Base-by-base conservation (phyloP, 1,140 invertebrate genomes). In the Camponotus vicinus region DNA sequence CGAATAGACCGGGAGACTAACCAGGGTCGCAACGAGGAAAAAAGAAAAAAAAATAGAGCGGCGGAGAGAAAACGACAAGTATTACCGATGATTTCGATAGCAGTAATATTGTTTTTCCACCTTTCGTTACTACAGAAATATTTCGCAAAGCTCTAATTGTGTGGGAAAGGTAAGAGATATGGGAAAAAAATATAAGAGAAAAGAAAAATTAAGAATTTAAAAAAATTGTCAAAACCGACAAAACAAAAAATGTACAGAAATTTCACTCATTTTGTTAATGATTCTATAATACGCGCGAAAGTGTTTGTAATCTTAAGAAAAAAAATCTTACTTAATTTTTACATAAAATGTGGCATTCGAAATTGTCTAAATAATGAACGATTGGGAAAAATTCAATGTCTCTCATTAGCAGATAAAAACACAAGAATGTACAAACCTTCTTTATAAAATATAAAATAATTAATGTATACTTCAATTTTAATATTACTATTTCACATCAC, bases 81-180 rank as follows among this genome's bases (percentile, higher is more conserved):
- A 15, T 11, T 3, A 34, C 61, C 85, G 89, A 82, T 82, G 67
- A 90, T 92, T 90, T 89, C 85, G 67, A 85, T 63, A 85, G 69
- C 52, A 64, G 61, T 57, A 67, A 71, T 42, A 42, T 64, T 89
- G 86, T 87, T 87, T 86, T 76, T 88, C 73, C 64, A 59, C 61
- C 63, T 66, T 83, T 67, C 85, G 73, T 83, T 57, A 27, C 61
- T 57, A 34, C 85, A 89, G 87, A 88, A 87, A 89, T 90, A 90
- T 90, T 90, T 79, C 79, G 52, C 34, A 21, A 52, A 57, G 66
- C 59, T 70, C 52, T 82, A 82, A 82, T 82, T 67, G 78, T 27
- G 45, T 11, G 42, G 45, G 73, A 45, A 11, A 9, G 11, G 57
- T 8, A 40, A 45, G 37, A 2, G 15, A n/a, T 18, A 71, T 1